A percentile compares a stretch with the other conserved stretches of the same genome.
These are phyloP conservation scores for Neodiprion virginianus DNA, from an alignment of 1,140 invertebrate species.

Conservation along the genomic window DNA sequence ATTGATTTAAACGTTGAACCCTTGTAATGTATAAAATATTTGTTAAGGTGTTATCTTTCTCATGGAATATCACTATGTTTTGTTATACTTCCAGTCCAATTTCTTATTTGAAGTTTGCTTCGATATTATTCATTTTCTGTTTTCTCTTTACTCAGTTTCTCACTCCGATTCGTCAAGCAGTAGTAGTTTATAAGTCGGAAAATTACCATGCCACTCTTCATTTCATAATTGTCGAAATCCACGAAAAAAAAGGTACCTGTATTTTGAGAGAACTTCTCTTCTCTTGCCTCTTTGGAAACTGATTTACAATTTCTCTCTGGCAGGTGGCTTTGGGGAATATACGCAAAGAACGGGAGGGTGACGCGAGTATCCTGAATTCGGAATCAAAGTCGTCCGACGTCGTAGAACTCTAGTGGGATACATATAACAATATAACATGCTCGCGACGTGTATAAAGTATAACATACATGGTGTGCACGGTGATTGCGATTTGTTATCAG, in stretches of 20 bases:
- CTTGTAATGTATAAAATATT: too few species aligned
- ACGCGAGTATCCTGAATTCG: neutral
- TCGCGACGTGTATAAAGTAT: too few species aligned
- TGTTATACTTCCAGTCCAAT: too few species aligned
- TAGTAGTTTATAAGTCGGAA: neutral
- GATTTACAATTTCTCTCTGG: neutral
- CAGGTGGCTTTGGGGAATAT: neutral
- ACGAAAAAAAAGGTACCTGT: neutral
- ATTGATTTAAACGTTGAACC: too few species aligned
- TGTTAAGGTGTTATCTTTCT: too few species aligned
- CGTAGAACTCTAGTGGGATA: too few species aligned
- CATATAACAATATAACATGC: too few species aligned
- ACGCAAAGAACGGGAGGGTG: neutral
- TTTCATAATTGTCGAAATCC: neutral
- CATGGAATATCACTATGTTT: too few species aligned
- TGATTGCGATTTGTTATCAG: too few species aligned
- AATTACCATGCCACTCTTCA: neutral
- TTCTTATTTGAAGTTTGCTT: too few species aligned
- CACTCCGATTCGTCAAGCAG: too few species aligned
- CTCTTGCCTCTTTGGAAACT: neutral
- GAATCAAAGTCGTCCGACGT: neutral
- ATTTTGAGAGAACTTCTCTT: neutral
- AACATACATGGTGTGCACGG: too few species aligned
- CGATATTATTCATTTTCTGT: neutral
- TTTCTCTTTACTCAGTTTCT: neutral